Percentiles rank a stretch among this genome's conserved stretches.
Conservation (phyloP, 2,113 vertebrate species). For the Casuarius casuarius region DNA sequence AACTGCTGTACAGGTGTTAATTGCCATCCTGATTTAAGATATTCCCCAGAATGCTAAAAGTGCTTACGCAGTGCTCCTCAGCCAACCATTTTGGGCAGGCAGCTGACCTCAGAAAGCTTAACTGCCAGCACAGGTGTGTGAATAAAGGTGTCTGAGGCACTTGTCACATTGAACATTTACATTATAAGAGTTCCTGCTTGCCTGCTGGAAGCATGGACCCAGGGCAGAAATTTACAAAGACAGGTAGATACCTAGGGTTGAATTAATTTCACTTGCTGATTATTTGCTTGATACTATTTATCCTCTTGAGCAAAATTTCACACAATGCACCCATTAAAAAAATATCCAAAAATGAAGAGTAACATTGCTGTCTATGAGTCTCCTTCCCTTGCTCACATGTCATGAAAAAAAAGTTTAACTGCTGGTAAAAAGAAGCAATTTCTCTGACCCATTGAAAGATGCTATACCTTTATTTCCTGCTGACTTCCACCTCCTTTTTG, state of each 20-base stretch:
- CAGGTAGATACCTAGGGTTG: not conserved
- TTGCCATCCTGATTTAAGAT: not conserved
- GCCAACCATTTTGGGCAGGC: not conserved
- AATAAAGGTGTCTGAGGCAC: not conserved
- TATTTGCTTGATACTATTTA: not conserved
- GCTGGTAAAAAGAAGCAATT: not conserved
- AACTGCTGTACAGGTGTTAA: not conserved
- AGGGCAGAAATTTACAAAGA: not conserved
- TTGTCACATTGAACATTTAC: not conserved
- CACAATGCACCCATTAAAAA: not conserved
- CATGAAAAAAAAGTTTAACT: not conserved
- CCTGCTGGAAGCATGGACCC: not conserved
- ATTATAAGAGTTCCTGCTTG: not conserved
- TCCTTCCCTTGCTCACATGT: not conserved
- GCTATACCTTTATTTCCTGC: not conserved
- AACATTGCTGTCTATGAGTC: not conserved
- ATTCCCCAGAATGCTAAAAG: not conserved
- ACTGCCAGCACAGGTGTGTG: rapidly evolving
- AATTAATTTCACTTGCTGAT: constrained; percentile 32
- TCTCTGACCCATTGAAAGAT: not conserved
- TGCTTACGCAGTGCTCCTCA: not conserved
- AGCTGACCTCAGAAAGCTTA: not conserved
- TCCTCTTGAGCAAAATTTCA: not conserved
- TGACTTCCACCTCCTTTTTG: not conserved
- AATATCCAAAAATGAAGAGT: not conserved